Conservation (phyloP, 2,113 vertebrate genomes). For the Chionodraco myersi region DNA sequence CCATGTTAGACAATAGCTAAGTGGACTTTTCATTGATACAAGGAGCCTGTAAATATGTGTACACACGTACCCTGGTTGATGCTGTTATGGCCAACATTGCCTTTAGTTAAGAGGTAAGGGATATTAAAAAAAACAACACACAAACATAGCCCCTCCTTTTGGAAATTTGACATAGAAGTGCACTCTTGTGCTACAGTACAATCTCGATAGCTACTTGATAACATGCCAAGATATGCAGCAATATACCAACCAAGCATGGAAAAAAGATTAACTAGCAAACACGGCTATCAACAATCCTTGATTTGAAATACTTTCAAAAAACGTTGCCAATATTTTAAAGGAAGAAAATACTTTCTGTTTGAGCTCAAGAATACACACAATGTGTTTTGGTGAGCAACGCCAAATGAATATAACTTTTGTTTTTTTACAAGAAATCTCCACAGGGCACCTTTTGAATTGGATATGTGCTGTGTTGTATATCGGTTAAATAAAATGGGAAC, state of each 20-base stretch:
- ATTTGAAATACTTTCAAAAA: neutral
- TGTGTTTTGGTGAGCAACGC: neutral
- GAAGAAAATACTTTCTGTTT: neutral
- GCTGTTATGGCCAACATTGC: neutral
- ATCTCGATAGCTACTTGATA: neutral
- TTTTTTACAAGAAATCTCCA: neutral
- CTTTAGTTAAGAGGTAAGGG: neutral
- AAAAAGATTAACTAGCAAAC: neutral
- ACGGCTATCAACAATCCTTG: neutral
- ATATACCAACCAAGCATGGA: neutral
- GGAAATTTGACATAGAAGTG: neutral
- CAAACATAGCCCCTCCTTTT: neutral
- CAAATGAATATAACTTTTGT: neutral
- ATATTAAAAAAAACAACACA: neutral
- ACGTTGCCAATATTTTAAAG: neutral
- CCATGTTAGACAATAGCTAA: neutral
- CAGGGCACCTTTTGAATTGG: neutral
- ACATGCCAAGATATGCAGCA: neutral
- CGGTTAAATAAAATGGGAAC: neutral
- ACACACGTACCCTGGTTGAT: neutral
- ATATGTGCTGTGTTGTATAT: constrained; percentile 1
- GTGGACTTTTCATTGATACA: neutral
- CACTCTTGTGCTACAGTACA: neutral
- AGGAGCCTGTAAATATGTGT: neutral
- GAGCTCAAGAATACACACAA: neutral